These are phyloP conservation scores for Hartigia nigra DNA, from an alignment of 2,888 invertebrate genomes.

Conservation along the genomic window DNA sequence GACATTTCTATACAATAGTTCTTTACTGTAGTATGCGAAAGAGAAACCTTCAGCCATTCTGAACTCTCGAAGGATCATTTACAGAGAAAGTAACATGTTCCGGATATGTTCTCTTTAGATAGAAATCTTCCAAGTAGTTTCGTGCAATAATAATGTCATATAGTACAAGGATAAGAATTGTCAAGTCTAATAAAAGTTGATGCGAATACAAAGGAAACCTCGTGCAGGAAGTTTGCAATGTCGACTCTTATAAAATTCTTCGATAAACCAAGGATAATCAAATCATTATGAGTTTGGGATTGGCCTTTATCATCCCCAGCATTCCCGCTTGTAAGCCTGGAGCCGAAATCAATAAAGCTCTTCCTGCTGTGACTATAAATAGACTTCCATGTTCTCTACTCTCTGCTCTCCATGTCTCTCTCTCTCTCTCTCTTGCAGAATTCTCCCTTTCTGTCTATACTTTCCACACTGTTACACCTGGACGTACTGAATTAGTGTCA, in stretches of 20 bases:
- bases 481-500: neutral
- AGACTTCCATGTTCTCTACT: neutral
- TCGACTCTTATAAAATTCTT: neutral
- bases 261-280: neutral
- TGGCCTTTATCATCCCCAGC: neutral
- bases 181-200: neutral
- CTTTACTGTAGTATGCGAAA: neutral
- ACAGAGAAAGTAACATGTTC: neutral
- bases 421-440: neutral
- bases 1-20: neutral
- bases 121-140: neutral
- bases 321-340: neutral
- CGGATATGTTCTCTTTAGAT: neutral
- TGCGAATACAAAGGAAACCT: neutral
- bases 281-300: neutral
- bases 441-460: neutral
- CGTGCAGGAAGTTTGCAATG: neutral
- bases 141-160: neutral
- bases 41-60: neutral
- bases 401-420: neutral
- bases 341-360: neutral
- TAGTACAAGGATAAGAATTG: neutral
- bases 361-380: neutral
- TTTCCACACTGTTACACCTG: neutral
- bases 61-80: neutral